Conservation (phyloP, 2,888 invertebrate species). For the Pristionchus exspectatus region DNA sequence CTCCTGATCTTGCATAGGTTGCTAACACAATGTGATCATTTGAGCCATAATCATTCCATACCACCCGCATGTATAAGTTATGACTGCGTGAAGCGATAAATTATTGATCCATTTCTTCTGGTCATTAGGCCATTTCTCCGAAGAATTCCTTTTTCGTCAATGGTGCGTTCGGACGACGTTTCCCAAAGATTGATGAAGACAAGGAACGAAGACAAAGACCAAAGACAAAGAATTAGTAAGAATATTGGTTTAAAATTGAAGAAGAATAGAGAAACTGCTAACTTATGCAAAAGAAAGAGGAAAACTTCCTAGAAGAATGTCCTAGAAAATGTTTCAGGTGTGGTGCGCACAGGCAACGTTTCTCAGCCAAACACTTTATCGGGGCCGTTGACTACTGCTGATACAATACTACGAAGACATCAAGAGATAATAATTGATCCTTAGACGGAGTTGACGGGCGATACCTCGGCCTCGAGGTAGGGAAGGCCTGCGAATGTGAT, state of each 20-base stretch:
- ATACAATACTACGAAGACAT: background rate
- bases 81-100: background rate
- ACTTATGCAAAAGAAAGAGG: too few species aligned
- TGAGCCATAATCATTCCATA: background rate
- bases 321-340: too few species aligned
- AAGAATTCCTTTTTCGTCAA: too few species aligned
- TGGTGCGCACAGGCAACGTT: background rate
- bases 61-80: background rate
- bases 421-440: background rate
- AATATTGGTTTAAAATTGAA: too few species aligned
- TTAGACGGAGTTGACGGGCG: background rate
- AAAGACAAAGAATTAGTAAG: too few species aligned
- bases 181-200: too few species aligned
- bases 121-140: too few species aligned
- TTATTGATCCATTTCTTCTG: background rate
- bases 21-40: background rate
- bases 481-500: background rate
- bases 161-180: background rate
- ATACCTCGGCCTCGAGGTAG: background rate
- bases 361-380: slow-evolving; percentile 9
- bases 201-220: too few species aligned
- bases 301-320: too few species aligned
- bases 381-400: background rate
- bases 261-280: too few species aligned
- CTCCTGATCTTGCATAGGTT: background rate